Percentiles rank a stretch among this genome's conserved stretches.
phyloP scores from a whole-genome alignment of 1,140 invertebrate species.

The Neoseiulus cucumeris region DNA sequence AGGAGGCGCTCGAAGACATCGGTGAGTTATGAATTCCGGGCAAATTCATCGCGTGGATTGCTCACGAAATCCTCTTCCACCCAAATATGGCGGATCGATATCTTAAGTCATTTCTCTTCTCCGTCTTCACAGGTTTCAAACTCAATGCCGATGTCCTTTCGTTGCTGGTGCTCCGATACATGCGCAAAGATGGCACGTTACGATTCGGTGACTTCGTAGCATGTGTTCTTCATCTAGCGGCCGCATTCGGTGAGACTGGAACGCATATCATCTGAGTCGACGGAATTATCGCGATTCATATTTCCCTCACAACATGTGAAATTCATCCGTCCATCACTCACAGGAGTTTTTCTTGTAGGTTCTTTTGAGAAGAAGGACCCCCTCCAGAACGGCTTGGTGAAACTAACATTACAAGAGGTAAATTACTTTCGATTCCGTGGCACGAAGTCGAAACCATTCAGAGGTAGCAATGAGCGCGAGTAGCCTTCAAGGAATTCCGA shows the following conservation, averaged over 20 bases:
- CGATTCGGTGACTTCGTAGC: slow-evolving; percentile 78
- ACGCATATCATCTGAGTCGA: slow-evolving; percentile 11
- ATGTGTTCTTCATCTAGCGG: slow-evolving; percentile 62
- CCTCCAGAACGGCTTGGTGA: slow-evolving; percentile 55
- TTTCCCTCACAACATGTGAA: no score
- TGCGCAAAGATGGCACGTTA: slow-evolving; percentile 79
- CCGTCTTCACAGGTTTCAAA: slow-evolving; percentile 43
- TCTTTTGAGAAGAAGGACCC: slow-evolving; percentile 61
- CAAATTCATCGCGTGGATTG: not conserved
- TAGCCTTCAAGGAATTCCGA: not conserved
- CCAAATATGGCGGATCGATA: no score
- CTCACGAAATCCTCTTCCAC: not conserved
- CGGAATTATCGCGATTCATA: no score
- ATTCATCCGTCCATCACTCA: not conserved
- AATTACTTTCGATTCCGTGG: slow-evolving; percentile 22
- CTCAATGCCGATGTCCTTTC: slow-evolving; percentile 55
- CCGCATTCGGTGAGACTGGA: slow-evolving; percentile 58
- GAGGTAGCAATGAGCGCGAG: no score
- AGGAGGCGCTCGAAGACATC: slow-evolving; percentile 61
- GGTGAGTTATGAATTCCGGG: slow-evolving; percentile 36
- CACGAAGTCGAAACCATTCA: slow-evolving; percentile 12
- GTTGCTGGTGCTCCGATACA: slow-evolving; percentile 59
- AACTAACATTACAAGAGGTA: slow-evolving; percentile 56
- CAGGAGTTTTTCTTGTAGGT: slow-evolving; percentile 32
- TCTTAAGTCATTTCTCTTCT: not conserved